Base-by-base conservation (phyloP, 2,797 vertebrate genomes). In the Echeneis naucrates region DNA sequence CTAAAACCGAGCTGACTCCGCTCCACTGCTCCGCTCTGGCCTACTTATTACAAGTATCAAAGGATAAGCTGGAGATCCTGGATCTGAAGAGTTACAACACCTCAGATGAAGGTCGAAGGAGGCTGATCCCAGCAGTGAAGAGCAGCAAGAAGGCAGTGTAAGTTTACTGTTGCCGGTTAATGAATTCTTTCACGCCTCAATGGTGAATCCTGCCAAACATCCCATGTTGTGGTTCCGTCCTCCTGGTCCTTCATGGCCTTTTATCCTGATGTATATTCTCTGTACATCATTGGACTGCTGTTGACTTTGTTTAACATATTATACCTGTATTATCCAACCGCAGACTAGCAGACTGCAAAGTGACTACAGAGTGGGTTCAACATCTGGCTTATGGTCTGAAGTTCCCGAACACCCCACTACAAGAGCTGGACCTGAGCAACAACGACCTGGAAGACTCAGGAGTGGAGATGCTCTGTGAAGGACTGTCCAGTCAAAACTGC, bases 111-210 rank as follows among this genome's bases (percentile, higher is more conserved):
- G 89, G 89, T 7, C 61, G 88, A 0, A 1, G 68, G 50, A 82
- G 89, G 37, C 81, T 91, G 51, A 84, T 89, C 33, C 84, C 88
- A 0, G 89, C 85, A 0, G 81, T 91, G 54, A 79, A 60, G 53
- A 79, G 47, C 78, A 80, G 85, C 68, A 89, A 6, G 48, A 85
- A 63, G 21, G 89, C 82, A 2, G 2, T 77, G 89, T 88, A 68
- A 80, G 87, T 82, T 61, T 37, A 17, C 1, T 42, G 21, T 35
- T 2, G 0, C 2, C 48, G 2, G 33, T 19, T 17, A 2, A 26
- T 30, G 30, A n/a, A n/a, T n/a, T n/a, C n/a, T 32, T 45, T 45
- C 19, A 64, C 35, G 38, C 7, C 1, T 19, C 45, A 37, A 17
- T 38, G 19, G 5, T 37, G 1, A 40, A 27, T 6, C 17, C 35